Percentiles rank a stretch among this genome's conserved stretches.
These are phyloP conservation scores for Diadophis punctatus DNA, from an alignment of 2,113 vertebrate species.

Conservation along the genomic window DNA sequence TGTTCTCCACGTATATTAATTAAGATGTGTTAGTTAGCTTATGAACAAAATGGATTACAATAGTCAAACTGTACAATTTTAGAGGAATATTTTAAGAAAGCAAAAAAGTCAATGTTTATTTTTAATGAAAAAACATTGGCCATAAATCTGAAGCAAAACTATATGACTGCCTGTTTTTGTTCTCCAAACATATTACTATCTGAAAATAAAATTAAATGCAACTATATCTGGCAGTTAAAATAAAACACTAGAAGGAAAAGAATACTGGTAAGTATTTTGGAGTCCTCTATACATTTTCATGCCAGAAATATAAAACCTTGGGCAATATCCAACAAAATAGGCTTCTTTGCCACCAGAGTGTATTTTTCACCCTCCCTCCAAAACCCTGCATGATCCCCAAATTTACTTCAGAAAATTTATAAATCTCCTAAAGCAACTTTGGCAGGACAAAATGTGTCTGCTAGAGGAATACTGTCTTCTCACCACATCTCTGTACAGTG, in stretches of 20 bases:
- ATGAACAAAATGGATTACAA: neutral
- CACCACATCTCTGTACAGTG: neutral
- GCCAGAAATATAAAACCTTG: neutral
- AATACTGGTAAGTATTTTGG: neutral
- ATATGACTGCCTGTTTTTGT: neutral
- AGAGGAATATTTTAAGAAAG: neutral
- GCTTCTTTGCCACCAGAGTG: neutral
- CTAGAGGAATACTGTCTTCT: neutral
- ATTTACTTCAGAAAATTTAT: neutral
- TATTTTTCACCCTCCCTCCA: neutral
- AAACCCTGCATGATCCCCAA: neutral
- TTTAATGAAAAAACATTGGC: neutral
- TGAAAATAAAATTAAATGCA: neutral
- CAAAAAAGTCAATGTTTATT: neutral
- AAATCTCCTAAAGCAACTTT: neutral
- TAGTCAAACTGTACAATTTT: neutral
- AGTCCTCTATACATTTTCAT: neutral
- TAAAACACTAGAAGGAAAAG: neutral
- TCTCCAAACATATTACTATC: neutral
- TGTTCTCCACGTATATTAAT: neutral
- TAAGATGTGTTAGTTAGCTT: neutral
- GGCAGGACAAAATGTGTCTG: neutral
- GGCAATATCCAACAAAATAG: neutral
- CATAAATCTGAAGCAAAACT: neutral
- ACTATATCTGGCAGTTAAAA: neutral